These are phyloP conservation scores for Drosophila falleni DNA, from an alignment of 2,888 invertebrate genomes.

Conservation along the genomic window DNA sequence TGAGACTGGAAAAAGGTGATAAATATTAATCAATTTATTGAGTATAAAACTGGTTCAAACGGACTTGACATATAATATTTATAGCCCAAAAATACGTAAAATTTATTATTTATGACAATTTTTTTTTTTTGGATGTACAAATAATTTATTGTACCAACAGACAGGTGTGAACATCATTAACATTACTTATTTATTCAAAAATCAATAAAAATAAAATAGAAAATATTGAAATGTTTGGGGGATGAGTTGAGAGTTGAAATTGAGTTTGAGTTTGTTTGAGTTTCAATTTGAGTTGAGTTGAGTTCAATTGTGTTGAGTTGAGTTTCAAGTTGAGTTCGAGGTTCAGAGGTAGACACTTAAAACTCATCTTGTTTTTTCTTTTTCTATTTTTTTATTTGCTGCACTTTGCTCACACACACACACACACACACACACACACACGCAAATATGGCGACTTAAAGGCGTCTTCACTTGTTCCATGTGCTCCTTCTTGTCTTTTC, in stretches of 20 bases:
- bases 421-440: slow-evolving; percentile 21
- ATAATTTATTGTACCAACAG: slow-evolving; percentile 3
- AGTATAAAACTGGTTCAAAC: slow-evolving; percentile 8
- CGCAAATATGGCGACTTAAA: slow-evolving; percentile 48
- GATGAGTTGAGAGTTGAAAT: background rate
- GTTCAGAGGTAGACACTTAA: slow-evolving; percentile 46
- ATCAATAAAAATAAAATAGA: background rate
- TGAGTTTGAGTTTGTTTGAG: background rate
- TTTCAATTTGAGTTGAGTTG: slow-evolving; percentile 8
- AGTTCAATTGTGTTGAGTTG: slow-evolving; percentile 11
- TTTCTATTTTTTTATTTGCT: slow-evolving; percentile 34
- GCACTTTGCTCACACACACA: slow-evolving; percentile 43
- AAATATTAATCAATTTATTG: slow-evolving; percentile 4
- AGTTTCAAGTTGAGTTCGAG: slow-evolving; percentile 36
- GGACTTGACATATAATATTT: background rate
- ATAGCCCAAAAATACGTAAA: background rate
- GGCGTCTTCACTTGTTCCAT: slow-evolving; percentile 49
- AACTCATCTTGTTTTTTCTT: slow-evolving; percentile 15
- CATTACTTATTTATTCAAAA: background rate
- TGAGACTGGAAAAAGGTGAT: slow-evolving; percentile 5
- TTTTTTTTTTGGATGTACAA: background rate
- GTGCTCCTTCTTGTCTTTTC: slow-evolving; percentile 38
- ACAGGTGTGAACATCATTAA: slow-evolving; percentile 23
- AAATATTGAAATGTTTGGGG: background rate
- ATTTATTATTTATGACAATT: background rate